Evolutionary conservation across 2,113 vertebrate genomes (phyloP).

Genomic region (Carollia perspicillata): DNA sequence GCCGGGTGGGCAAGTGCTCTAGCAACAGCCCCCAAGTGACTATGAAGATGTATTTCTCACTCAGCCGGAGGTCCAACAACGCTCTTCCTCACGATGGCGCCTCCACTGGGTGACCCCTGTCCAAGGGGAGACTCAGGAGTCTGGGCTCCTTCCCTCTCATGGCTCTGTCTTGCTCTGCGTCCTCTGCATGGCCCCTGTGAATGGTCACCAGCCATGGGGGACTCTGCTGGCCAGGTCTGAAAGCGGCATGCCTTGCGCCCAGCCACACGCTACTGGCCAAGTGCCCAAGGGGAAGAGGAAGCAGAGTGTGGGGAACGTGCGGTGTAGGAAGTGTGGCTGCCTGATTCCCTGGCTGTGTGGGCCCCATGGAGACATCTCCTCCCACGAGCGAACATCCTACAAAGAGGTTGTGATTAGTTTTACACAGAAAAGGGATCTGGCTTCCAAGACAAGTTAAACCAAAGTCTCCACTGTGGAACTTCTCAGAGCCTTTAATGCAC

Average conservation of each 20-base stretch:
- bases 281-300: not conserved
- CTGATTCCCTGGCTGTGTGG: not conserved
- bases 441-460: not conserved
- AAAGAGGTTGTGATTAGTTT: not conserved
- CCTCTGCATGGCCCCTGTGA: not conserved
- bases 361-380: not conserved
- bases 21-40: not conserved
- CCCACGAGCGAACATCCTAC: not conserved
- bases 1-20: not conserved
- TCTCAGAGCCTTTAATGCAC: not conserved
- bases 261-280: not conserved
- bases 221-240: accelerated
- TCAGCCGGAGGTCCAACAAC: accelerated
- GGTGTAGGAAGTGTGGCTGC: not conserved
- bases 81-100: accelerated
- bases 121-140: not conserved
- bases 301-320: accelerated
- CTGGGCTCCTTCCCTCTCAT: not conserved
- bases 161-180: not conserved
- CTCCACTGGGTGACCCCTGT: not conserved
- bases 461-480: not conserved
- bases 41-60: not conserved
- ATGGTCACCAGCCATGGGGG: not conserved
- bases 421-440: not conserved
- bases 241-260: not conserved